phyloP scores from a whole-genome alignment of 1,140 invertebrate species.

The Caenorhabditis brenneri region DNA sequence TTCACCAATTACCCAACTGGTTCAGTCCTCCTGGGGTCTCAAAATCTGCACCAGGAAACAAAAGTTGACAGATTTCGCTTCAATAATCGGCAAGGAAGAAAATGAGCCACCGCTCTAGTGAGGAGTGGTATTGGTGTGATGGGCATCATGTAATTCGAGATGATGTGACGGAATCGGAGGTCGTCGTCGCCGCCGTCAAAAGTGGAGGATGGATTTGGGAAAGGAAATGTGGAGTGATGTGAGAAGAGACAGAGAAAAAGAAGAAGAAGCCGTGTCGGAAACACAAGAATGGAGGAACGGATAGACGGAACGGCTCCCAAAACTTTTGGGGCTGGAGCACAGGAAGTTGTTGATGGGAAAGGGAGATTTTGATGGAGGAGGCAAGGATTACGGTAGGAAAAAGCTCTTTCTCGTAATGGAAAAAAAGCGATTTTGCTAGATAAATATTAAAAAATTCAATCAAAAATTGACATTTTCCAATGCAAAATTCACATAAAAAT shows the following conservation, averaged over 20 bases:
- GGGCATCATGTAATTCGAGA: slow-evolving; percentile 34
- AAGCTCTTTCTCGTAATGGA: too few species aligned
- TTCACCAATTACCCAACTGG: too few species aligned
- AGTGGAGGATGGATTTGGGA: background rate
- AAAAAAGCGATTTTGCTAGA: too few species aligned
- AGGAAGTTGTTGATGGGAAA: background rate
- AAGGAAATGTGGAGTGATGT: background rate
- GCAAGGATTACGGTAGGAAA: too few species aligned
- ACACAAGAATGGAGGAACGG: background rate
- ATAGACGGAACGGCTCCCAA: background rate
- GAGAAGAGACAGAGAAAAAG: background rate
- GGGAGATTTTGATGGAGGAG: too few species aligned
- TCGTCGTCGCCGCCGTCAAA: background rate
- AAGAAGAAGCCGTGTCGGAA: background rate
- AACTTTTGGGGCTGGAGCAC: too few species aligned
- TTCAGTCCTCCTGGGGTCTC: too few species aligned
- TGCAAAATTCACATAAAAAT: too few species aligned
- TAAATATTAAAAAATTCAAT: too few species aligned
- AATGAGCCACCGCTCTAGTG: background rate
- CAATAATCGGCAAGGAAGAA: too few species aligned
- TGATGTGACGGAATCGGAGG: slow-evolving; percentile 29
- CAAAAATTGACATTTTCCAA: too few species aligned
- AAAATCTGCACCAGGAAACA: too few species aligned
- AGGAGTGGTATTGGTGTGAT: background rate
- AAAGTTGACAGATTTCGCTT: background rate